These are phyloP conservation scores for Rhopilema esculentum DNA, from an alignment of 30 jellyfish, hydroid and myxozoan species.

Conservation along the genomic window DNA sequence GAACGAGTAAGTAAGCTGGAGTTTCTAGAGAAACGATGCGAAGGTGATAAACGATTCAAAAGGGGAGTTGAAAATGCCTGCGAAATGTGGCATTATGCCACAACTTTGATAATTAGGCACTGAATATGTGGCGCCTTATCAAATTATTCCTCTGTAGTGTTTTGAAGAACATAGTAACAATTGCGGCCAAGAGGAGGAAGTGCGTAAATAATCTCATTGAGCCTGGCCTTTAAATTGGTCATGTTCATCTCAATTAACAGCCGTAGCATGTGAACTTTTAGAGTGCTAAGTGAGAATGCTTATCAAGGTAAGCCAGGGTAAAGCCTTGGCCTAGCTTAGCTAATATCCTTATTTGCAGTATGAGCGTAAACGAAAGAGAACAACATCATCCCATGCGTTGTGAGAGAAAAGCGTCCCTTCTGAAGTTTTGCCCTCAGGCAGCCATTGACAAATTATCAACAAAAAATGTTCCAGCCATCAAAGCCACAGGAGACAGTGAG, in stretches of 20 bases:
- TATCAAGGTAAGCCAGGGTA: no score
- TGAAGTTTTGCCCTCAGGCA: not conserved
- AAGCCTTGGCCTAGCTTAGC: not conserved
- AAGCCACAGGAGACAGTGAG: conserved; percentile 10
- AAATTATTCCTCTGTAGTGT: not conserved
- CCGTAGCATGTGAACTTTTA: no score
- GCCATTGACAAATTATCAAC: not conserved
- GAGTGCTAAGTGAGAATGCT: no score
- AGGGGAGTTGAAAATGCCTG: no score
- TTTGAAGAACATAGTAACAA: not conserved
- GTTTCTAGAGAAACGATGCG: no score
- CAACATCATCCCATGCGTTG: not conserved
- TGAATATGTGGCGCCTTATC: not conserved
- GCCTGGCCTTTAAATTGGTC: not conserved
- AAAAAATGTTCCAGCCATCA: not conserved
- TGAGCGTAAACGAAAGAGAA: no score
- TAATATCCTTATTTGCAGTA: not conserved
- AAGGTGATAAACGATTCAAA: no score
- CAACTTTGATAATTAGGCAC: not conserved
- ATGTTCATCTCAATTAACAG: no score
- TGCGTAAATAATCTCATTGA: not conserved
- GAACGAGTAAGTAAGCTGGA: no score
- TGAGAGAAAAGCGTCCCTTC: not conserved
- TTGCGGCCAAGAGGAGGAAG: not conserved
- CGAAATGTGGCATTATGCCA: not conserved